Evolutionary conservation across 2,797 vertebrate genomes (phyloP).

Genomic region (Austrolebias charrua): DNA sequence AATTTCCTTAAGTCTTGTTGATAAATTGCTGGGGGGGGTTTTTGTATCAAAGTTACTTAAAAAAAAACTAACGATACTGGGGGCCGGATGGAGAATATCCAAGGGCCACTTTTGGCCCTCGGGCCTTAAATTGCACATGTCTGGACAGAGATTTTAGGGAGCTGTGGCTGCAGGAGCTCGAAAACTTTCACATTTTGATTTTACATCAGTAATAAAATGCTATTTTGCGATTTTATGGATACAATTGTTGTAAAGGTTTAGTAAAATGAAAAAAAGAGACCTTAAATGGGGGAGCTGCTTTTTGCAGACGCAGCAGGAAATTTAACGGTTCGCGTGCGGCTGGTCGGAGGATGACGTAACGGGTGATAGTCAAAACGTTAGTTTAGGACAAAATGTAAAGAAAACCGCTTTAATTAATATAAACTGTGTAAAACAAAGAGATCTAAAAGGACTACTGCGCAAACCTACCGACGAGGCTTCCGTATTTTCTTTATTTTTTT

Average conservation of each 20-base stretch:
- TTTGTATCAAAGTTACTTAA: too few relatives aligned
- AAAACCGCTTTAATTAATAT: not conserved
- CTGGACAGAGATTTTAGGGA: too few relatives aligned
- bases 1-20: too few relatives aligned
- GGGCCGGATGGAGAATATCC: too few relatives aligned
- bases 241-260: not conserved
- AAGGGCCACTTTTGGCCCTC: too few relatives aligned
- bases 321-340: constrained; percentile 20
- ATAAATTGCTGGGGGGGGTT: too few relatives aligned
- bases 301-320: constrained; percentile 67
- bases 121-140: too few relatives aligned
- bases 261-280: too few relatives aligned
- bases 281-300: not conserved
- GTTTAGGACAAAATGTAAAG: not conserved
- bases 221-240: not conserved
- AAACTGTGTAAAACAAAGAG: not conserved
- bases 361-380: constrained; percentile 22
- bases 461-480: not conserved
- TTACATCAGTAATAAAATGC: not conserved
- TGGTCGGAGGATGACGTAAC: constrained; percentile 63
- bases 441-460: constrained; percentile 9
- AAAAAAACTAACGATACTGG: too few relatives aligned
- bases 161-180: constrained; percentile 11
- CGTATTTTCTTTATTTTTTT: not conserved
- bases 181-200: not conserved